Base-by-base conservation (phyloP, 2,888 invertebrate species). In the Aporophyla nigra region DNA sequence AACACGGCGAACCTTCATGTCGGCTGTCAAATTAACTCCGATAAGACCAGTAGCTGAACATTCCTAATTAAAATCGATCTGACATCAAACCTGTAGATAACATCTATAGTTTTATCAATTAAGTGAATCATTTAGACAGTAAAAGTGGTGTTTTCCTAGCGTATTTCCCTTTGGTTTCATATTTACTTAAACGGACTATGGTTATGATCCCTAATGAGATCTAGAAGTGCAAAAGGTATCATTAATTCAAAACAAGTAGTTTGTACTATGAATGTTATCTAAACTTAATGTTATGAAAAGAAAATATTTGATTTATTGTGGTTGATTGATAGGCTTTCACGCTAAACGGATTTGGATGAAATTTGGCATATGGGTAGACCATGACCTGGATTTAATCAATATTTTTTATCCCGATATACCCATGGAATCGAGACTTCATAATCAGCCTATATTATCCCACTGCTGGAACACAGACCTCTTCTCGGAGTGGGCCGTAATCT, bases 31-130 rank as follows among this genome's bases (percentile, higher is more conserved):
- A 40, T 49, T 71, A 74, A 27, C 59, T 76, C 24, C 56, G 72
- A 78, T 80, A 74, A 75, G n/a, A 77, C 76, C 74, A 83, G 75
- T 71, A 76, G 76, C 51, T 75, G 9, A 80, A 61, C 76, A 73
- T 71, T 76, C 33, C 61, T 78, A 78, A 86, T 86, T 84, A 79
- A 76, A 80, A 76, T 63, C 56, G 67, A 76, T 74, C 71, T 75
- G 83, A 75, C 72, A 73, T 71, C 51, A 40, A 59, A 71, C n/a
- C 59, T 46, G 56, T 21, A 1, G 75, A 83, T 85, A 72, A 33
- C 16, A 80, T 80, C 77, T 78, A 43, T 82, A 77, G 65, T 54
- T 62, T 53, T 65, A 84, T 75, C 73, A 61, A 62, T 62, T 43
- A 67, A 73, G 61, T 61, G 14, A 62, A 83, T 83, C 74, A 54